These are phyloP conservation scores for Scelioninae gen. 2 DNA, from an alignment of 2,888 invertebrate genomes.

Conservation along the genomic window DNA sequence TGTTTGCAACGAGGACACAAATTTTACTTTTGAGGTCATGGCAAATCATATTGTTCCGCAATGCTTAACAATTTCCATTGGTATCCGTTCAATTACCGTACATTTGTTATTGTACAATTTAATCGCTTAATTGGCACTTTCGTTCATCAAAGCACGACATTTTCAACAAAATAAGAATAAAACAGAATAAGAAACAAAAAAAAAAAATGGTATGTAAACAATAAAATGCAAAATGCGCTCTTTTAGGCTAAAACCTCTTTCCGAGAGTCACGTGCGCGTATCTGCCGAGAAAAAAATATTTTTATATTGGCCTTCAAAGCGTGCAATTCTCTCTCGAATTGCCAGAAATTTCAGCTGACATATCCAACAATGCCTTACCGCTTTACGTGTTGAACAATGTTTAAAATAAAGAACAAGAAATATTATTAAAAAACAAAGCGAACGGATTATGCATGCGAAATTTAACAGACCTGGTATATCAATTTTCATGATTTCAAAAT, in stretches of 20 bases:
- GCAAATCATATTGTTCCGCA: not conserved
- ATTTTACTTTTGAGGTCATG: not conserved
- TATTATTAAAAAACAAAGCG: slow-evolving; percentile 23
- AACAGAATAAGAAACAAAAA: slow-evolving; percentile 24
- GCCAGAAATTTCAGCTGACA: slow-evolving; percentile 74
- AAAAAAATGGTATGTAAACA: slow-evolving; percentile 60
- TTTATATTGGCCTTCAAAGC: slow-evolving; percentile 72
- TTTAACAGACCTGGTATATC: slow-evolving; percentile 34
- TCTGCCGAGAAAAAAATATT: slow-evolving; percentile 68
- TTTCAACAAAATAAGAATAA: slow-evolving; percentile 42
- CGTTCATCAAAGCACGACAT: slow-evolving; percentile 50
- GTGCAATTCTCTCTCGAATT: slow-evolving; percentile 67
- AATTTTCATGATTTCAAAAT: slow-evolving; percentile 60
- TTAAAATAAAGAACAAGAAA: slow-evolving; percentile 42
- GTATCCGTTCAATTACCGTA: too few species aligned
- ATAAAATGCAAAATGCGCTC: slow-evolving; percentile 60
- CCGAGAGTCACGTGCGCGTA: slow-evolving; percentile 61
- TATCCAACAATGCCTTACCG: slow-evolving; percentile 75
- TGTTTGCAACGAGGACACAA: not conserved
- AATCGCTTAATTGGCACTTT: slow-evolving; percentile 22
- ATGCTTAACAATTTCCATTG: too few species aligned
- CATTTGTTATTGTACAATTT: too few species aligned
- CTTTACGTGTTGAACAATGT: slow-evolving; percentile 71
- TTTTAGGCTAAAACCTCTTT: slow-evolving; percentile 61
- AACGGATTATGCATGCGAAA: slow-evolving; percentile 59